Evolutionary conservation across 1,140 invertebrate genomes (phyloP).

Genomic region (Saccostrea echinata): DNA sequence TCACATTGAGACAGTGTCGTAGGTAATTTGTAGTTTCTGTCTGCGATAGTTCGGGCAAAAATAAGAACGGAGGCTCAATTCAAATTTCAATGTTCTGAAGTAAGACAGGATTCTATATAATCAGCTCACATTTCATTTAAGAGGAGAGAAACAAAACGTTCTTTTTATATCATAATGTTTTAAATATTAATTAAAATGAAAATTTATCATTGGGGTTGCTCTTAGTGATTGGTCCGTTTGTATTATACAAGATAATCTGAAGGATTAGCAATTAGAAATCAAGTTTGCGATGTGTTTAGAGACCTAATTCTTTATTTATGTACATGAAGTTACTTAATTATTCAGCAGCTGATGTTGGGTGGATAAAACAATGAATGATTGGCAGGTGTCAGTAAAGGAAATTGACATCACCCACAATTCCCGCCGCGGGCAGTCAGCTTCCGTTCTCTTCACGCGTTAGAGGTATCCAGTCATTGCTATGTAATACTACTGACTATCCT

Average conservation of each 20-base stretch:
- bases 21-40: conserved; percentile 29
- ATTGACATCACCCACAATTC: conserved; percentile 38
- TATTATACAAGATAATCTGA: no score
- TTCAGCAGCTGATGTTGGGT: conserved; percentile 33
- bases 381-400: conserved; percentile 25
- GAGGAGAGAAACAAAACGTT: neutral
- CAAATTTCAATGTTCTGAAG: conserved; percentile 12
- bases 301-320: neutral
- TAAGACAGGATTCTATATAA: conserved; percentile 2
- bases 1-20: conserved; percentile 26
- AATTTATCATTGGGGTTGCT: no score
- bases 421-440: conserved; percentile 14
- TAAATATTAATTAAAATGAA: no score
- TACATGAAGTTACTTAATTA: conserved; percentile 23
- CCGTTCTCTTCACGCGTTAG: conserved; percentile 29
- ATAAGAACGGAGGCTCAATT: neutral
- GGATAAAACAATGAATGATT: conserved; percentile 26
- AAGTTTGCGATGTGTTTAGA: no score
- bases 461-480: conserved; percentile 10
- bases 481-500: neutral
- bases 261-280: no score
- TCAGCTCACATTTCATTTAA: neutral
- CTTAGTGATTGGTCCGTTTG: no score
- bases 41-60: conserved; percentile 9
- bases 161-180: neutral